Evolutionary conservation across 2,113 vertebrate species (phyloP), one percentile per base, ranked within the genome.

Genomic region (Acanthisitta chloris): DNA sequence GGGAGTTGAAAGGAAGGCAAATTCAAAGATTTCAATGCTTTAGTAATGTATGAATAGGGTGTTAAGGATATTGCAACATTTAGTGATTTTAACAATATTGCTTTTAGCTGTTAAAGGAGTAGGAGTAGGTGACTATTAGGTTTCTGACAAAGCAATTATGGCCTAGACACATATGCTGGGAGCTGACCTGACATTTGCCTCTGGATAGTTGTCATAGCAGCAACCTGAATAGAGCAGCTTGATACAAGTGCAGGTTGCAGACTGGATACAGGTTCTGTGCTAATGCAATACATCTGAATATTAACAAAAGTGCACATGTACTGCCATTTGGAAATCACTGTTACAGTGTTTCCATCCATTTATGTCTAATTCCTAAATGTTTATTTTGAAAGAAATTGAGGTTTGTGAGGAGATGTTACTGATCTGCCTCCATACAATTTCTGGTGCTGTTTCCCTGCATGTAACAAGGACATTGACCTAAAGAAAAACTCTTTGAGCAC

Each of bases 201-300:
- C 94, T 69, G 91, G 91, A 88, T 93, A 97, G 98, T 98, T 98
- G 98, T 98, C 98, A 98, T 97, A 98, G 98, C 98, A 98, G 98
- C 98, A 94, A 84, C 85, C 94, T 96, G 92, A 97, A 86, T 49
- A 82, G 89, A 97, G 77, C 90, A 88, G 95, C 85, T 95, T 92
- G 92, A 91, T 86, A 36, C 42, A 77, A 87, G 72, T 59, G 74
- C 77, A 14, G 5, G 49, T 83, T 94, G 84, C 81, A 82, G 66
- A 36, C 58, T 82, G 85, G 66, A 33, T 88, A 42, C 57, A 62
- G 66, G 42, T 83, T 71, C 85, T n/a, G 17, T 81, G 82, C 79
- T 93, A 82, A 90, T 83, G 78, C 78, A 93, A 16, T 34, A 64
- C 46, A 38, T 72, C 81, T 58, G 66, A 94, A 80, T 88, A 78